A percentile compares a stretch with the other conserved stretches of the same genome.
Evolutionary conservation across 2,113 vertebrate species (phyloP).

Genomic region (Lethenteron reissneri): DNA sequence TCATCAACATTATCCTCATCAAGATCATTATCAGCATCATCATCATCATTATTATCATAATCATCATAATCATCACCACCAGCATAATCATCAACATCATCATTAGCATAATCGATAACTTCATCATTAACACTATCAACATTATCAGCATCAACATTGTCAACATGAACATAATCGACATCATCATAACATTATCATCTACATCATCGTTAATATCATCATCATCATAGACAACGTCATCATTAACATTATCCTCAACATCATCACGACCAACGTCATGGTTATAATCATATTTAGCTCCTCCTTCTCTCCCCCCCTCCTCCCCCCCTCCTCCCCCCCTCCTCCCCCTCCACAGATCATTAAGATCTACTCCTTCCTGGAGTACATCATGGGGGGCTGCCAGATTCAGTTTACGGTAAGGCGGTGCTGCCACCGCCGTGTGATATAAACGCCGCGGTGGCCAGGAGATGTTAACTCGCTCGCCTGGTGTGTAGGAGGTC

Average conservation of each 20-base stretch:
- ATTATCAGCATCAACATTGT: no score
- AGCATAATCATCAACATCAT: no score
- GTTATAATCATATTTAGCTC: background rate
- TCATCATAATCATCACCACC: no score
- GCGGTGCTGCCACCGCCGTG: conserved; percentile 6
- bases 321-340: background rate
- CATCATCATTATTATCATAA: background rate
- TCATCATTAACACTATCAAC: background rate
- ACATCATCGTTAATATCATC: background rate
- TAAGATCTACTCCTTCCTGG: conserved; percentile 98
- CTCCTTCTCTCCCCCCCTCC: background rate
- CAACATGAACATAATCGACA: background rate
- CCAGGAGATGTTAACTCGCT: no score
- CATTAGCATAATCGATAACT: background rate
- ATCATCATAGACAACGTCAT: background rate
- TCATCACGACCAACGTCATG: background rate
- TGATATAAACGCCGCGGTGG: background rate
- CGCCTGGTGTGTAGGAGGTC: no score
- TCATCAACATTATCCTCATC: no score
- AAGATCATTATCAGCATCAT: no score
- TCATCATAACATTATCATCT: background rate
- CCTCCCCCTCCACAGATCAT: conserved; percentile 42
- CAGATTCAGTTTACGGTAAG: conserved; percentile 96
- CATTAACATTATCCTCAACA: background rate
- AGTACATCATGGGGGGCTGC: conserved; percentile 98